Conservation (phyloP, 2,797 vertebrate genomes). For the Sebastes itinus region DNA sequence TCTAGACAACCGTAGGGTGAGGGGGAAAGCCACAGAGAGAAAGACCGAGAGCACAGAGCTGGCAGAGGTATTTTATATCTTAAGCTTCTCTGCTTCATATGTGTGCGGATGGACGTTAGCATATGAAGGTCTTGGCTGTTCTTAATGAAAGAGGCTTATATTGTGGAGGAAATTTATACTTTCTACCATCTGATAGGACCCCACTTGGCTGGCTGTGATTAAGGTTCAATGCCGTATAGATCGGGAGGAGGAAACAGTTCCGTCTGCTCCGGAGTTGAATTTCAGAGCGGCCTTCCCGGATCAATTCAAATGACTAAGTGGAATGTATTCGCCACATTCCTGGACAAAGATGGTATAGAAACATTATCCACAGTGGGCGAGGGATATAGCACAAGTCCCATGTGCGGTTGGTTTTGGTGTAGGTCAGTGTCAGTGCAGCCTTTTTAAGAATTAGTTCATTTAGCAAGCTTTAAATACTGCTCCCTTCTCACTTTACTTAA, state of each 20-base stretch:
- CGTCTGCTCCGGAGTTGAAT: constrained; percentile 43
- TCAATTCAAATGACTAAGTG: constrained; percentile 58
- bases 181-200: constrained; percentile 42
- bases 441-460: constrained; percentile 46
- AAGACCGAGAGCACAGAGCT: constrained; percentile 10
- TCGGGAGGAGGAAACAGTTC: constrained; percentile 33
- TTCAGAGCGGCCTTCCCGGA: constrained; percentile 44
- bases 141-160: constrained; percentile 57
- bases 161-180: constrained; percentile 25
- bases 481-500: constrained; percentile 32
- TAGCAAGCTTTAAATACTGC: constrained; percentile 26
- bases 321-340: constrained; percentile 61
- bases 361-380: constrained; percentile 31
- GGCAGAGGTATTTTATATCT: constrained; percentile 42
- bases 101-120: constrained; percentile 27
- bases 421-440: constrained; percentile 1
- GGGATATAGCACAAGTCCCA: not conserved
- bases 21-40: constrained; percentile 31
- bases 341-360: constrained; percentile 58
- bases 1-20: constrained; percentile 57
- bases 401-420: constrained; percentile 16
- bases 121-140: constrained; percentile 29
- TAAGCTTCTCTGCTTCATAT: constrained; percentile 37
- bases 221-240: constrained; percentile 32
- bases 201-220: constrained; percentile 30